Conservation (phyloP, 1,140 invertebrate genomes). For the Bursaphelenchus mucronatus region DNA sequence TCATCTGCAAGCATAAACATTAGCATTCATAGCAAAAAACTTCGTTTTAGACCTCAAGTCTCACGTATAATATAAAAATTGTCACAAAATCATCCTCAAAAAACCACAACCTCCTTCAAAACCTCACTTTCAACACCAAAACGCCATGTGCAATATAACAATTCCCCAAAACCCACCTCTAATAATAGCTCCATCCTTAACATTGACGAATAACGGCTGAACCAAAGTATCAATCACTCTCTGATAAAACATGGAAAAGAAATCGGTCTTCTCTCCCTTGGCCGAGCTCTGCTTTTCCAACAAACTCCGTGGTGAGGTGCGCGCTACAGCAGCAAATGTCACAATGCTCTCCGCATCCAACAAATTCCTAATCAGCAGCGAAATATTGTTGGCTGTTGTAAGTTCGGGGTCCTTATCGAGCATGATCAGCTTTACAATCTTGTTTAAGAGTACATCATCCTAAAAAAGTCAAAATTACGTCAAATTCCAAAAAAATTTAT, state of each 20-base stretch:
- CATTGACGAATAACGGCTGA: conserved; percentile 52
- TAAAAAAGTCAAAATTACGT: conserved; percentile 62
- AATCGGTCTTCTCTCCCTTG: conserved; percentile 94
- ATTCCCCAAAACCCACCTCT: conserved; percentile 18
- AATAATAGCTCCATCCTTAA: conserved; percentile 36
- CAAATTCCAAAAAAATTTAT: no score
- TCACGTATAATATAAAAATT: background rate
- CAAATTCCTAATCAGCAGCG: conserved; percentile 75
- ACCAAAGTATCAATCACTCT: conserved; percentile 77
- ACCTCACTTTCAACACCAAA: no score
- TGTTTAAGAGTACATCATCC: conserved; percentile 89
- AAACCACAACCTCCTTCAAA: no score
- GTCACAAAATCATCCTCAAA: no score
- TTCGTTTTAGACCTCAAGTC: conserved; percentile 1
- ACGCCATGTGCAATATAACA: no score
- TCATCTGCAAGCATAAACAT: conserved; percentile 70
- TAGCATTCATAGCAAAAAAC: conserved; percentile 4
- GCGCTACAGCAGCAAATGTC: conserved; percentile 57
- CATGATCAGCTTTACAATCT: conserved; percentile 91
- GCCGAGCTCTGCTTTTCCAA: conserved; percentile 49
- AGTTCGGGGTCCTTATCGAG: conserved; percentile 73
- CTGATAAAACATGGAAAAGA: conserved; percentile 97
- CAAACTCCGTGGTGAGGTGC: conserved; percentile 7
- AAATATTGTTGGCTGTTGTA: conserved; percentile 72
- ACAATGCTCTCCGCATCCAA: conserved; percentile 99